phyloP scores from a whole-genome alignment of 2,888 invertebrate species.

The Calliphora vomitoria region DNA sequence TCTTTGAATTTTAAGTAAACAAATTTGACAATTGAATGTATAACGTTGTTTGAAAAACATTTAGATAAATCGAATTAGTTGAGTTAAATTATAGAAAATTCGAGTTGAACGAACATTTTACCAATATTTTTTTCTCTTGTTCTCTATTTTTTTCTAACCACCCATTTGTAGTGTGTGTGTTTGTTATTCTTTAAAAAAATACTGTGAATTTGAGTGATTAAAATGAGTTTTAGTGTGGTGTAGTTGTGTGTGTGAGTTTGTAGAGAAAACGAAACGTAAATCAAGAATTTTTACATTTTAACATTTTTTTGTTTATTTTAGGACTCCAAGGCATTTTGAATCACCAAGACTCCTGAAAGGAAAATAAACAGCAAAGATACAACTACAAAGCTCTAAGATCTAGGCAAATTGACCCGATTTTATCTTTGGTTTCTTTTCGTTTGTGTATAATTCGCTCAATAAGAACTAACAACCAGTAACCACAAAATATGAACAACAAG shows the following conservation, averaged over 20 bases:
- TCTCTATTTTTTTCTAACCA: slow-evolving; percentile 54
- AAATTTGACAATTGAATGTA: slow-evolving; percentile 31
- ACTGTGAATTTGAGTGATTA: slow-evolving; percentile 52
- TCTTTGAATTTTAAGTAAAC: slow-evolving; percentile 41
- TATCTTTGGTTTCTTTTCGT: slow-evolving; percentile 56
- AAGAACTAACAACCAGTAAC: slow-evolving; percentile 55
- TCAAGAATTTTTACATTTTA: slow-evolving; percentile 18
- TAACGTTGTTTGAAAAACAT: neutral
- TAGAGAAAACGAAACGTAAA: slow-evolving; percentile 50
- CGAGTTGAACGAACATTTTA: slow-evolving; percentile 40
- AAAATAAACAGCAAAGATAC: slow-evolving; percentile 37
- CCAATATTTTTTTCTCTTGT: slow-evolving; percentile 47
- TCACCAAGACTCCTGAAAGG: slow-evolving; percentile 55
- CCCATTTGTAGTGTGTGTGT: slow-evolving; percentile 51
- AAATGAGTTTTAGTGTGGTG: slow-evolving; percentile 15
- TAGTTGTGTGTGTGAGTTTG: slow-evolving; percentile 42
- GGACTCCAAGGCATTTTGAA: slow-evolving; percentile 49
- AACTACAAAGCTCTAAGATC: slow-evolving; percentile 35
- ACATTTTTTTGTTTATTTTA: slow-evolving; percentile 47
- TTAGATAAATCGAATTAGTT: slow-evolving; percentile 22
- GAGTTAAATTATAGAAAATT: slow-evolving; percentile 39
- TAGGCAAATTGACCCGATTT: slow-evolving; percentile 68
- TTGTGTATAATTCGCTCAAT: slow-evolving; percentile 50
- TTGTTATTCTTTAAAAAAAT: slow-evolving; percentile 7
- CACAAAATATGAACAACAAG: slow-evolving; percentile 90